Percentiles rank a stretch among this genome's conserved stretches.
Evolutionary conservation across 2,113 vertebrate genomes (phyloP).

Genomic region (Dromaius novaehollandiae): DNA sequence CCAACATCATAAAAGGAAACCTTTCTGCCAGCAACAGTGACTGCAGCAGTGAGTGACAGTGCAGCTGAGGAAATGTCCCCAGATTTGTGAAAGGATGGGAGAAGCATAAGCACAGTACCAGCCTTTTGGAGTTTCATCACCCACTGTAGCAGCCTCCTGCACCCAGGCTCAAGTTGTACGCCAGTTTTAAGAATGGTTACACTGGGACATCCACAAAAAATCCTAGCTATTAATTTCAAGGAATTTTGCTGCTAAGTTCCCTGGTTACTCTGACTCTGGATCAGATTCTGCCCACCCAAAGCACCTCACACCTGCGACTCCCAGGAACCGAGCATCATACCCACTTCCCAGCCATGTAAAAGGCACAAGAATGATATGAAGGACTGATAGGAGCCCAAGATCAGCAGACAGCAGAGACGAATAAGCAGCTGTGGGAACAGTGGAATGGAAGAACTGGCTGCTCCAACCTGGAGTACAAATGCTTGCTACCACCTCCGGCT

Average conservation of each 20-base stretch:
- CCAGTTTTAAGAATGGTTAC: not conserved
- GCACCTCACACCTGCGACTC: not conserved
- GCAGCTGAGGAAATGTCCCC: not conserved
- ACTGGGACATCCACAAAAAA: not conserved
- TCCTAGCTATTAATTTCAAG: not conserved
- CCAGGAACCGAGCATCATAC: not conserved
- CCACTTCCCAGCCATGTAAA: fast-evolving
- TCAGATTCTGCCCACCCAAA: not conserved
- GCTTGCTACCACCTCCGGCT: fast-evolving
- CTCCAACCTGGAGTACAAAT: not conserved
- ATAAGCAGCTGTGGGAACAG: not conserved
- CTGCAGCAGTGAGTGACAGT: not conserved
- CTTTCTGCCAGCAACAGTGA: not conserved
- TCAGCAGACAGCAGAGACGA: not conserved
- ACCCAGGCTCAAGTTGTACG: not conserved
- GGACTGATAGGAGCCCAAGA: not conserved
- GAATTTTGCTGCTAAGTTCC: not conserved
- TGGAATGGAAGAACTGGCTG: not conserved
- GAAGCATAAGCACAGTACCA: not conserved
- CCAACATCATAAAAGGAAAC: not conserved
- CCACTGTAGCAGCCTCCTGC: not conserved
- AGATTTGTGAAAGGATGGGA: not conserved
- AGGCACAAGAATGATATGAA: not conserved
- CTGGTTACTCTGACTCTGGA: not conserved
- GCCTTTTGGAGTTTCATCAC: not conserved